Evolutionary conservation across 2,888 invertebrate species (phyloP).

Genomic region (Eretmocerus hayati): DNA sequence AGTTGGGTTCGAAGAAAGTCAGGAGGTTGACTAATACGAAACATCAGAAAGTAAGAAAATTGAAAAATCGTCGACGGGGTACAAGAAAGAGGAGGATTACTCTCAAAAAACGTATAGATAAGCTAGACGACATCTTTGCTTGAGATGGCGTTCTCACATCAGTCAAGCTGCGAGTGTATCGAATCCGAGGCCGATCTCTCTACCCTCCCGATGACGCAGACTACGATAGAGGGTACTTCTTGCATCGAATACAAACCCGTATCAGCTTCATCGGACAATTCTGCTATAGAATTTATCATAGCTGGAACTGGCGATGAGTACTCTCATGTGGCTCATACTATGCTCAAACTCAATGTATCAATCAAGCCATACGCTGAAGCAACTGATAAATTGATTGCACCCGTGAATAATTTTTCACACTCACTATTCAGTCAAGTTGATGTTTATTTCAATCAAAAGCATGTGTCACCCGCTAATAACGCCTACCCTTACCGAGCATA

Average conservation of each 20-base stretch:
- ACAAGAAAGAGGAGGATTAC: too few relatives aligned
- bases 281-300: background rate
- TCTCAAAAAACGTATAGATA: background rate
- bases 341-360: background rate
- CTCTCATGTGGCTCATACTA: background rate
- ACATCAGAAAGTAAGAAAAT: too few relatives aligned
- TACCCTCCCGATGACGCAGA: background rate
- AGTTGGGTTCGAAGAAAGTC: too few relatives aligned
- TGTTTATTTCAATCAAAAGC: conserved; percentile 26
- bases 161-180: background rate
- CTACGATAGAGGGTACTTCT: background rate
- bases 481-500: conserved; percentile 29
- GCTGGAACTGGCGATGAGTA: background rate
- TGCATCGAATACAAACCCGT: background rate
- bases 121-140: background rate
- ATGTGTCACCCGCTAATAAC: conserved; percentile 26
- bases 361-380: background rate
- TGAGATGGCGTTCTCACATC: background rate
- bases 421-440: conserved; percentile 6
- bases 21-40: too few relatives aligned
- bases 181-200: background rate
- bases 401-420: conserved; percentile 1
- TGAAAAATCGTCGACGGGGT: background rate
- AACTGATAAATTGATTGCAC: background rate
- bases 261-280: background rate